Base-by-base conservation (phyloP, 2,113 vertebrate genomes). In the Heteronetta atricapilla region DNA sequence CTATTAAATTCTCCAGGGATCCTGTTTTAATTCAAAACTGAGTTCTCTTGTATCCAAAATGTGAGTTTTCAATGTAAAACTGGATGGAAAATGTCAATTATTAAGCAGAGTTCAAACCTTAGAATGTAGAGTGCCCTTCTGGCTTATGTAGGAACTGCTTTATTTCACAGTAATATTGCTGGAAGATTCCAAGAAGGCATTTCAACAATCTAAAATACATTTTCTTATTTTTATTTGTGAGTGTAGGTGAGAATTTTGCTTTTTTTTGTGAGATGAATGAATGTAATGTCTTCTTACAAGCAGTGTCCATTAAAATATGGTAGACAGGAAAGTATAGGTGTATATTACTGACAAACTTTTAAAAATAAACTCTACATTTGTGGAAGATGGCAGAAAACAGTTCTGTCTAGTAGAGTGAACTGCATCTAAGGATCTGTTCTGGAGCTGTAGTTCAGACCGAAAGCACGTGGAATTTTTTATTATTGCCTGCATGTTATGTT, bases 1-100 rank as follows among this genome's bases (percentile, higher is more conserved):
- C 82, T 93, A 88, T 96, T 95, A 91, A 96, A 82, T 89, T 60
- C 86, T 91, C 78, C 93, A 96, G 76, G 87, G 92, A 89, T 92
- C 91, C 76, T 76, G 46, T 83, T 97, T 81, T 95, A 85, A 94
- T 89, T 95, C 38, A 79, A 90, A 96, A 95, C 33, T 50, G n/a
- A 15, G 8, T 93, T 90, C 26, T 85, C 91, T 53, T 38, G 16
- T 66, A 85, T 82, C 88, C 33, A 86, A 85, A 95, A 69, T 33
- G 50, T 64, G 59, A 92, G 50, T 40, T 92, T 76, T 82, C 78
- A 66, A 94, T 7, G 66, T 85, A 52, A 67, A 90, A 29, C 19
- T 88, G 44, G 93, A 91, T 89, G 82, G 31, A 95, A 94, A 94
- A 68, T 10, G 44, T 83, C 56, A 84, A 28, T 81, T 86, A 85